Base-by-base conservation (phyloP, 2,113 vertebrate genomes). In the Micromys minutus region DNA sequence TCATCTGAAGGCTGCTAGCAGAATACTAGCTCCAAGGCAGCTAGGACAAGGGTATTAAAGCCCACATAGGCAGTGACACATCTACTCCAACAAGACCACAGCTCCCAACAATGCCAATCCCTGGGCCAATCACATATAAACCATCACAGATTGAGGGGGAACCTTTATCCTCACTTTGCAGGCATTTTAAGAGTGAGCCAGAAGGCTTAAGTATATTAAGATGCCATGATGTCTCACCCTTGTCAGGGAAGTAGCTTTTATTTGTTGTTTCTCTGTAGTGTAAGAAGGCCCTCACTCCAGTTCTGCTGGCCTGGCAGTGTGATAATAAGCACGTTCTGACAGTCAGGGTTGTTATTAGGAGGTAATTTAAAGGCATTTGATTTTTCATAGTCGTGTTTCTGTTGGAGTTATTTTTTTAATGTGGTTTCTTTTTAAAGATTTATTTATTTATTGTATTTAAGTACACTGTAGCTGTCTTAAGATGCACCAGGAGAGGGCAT, bases 351-450 rank as follows among this genome's bases (percentile, higher is more conserved):
- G 45, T 67, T 94, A 26, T 85, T 92, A 77, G 55, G n/a, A 22
- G 3, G 9, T 50, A 36, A 26, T 50, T 52, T 50, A 69, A 86
- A 84, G 39, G 24, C 39, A 42, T 7, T 85, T 65, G 24, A 10
- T 42, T 87, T 93, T 94, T 91, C 42, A 61, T 34, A 36, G 80
- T 89, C 77, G 1, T 75, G 77, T 92, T 94, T 96, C 65, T 96
- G 13, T 92, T 90, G 72, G n/a, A 76, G 52, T 57, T 80, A 45
- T 7, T 29, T 76, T 45, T 4, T 42, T 79, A 81, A 21, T 93
- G 39, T 91, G 34, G 42, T 76, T 95, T 94, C 59, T 65, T 31
- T 84, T 95, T 17, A 85, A 6, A 13, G 71, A 34, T n/a, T n/a
- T n/a, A n/a, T n/a, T n/a, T n/a, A n/a, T n/a, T n/a, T n/a, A n/a